Evolutionary conservation across 2,797 vertebrate species (phyloP), one percentile per base, ranked within the genome.

Genomic region (Odontamblyopus rebecca): DNA sequence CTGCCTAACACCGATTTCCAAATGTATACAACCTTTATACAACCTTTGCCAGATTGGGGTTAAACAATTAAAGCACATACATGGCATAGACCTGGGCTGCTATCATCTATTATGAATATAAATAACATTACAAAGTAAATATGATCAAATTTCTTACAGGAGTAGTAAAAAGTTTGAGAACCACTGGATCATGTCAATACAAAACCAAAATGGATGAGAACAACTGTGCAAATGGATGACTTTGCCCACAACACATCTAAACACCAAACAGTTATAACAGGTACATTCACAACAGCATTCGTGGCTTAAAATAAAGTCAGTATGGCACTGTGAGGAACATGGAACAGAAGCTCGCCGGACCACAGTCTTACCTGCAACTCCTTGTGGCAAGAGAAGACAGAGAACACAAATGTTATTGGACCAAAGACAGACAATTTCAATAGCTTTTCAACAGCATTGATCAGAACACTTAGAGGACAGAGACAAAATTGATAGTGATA

Each of bases 371-470:
- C 98, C 97, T 99, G 98, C 91, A 98, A 93, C 94, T 99, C 98
- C 97, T 99, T 97, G 97, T 96, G 92, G 98, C 97, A 98, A 95
- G 94, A 97, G 95, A 93, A 95, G 93, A 95, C 94, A 96, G 95
- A 86, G 96, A 93, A 97, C 88, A 96, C 73, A 93, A 80, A 69
- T 93, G 94, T 98, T 97, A 98, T 94, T 95, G 92, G 92, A 95
- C 94, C 91, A 90, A 91, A 75, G 84, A 89, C 70, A 76, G 56
- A 77, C 27, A 72, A 26, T 56, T 68, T 29, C 26, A 51, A 66
- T 11, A 69, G 73, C 38, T 69, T 69, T 29, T 69, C 26, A 76
- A 18, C 32, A 83, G 65, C 61, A 1, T 71, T 29, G 53, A 73
- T 59, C 65, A 26, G 69, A 4, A 67, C 29, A 70, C 27, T 23